Base-by-base conservation (phyloP, 2,888 invertebrate species). In the Craniophora ligustri region DNA sequence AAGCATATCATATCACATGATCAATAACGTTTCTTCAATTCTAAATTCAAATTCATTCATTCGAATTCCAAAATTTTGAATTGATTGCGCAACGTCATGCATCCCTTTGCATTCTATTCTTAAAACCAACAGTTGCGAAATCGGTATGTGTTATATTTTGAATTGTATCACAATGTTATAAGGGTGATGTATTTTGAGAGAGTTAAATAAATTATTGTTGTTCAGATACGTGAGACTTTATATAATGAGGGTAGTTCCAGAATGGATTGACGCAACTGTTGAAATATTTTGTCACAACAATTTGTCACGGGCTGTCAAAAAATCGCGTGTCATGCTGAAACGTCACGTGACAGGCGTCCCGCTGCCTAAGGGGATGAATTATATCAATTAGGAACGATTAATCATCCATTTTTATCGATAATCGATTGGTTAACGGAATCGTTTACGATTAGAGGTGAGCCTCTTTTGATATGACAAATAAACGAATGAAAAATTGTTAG, bases 271-370 rank as follows among this genome's bases (percentile, higher is more conserved):
- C 79, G 88, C 88, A 89, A 89, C 89, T 91, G 92, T 90, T 93
- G 92, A 92, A 93, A 93, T 93, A 92, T 93, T 92, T 92, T 92
- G 93, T 92, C 93, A 93, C 84, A 92, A 92, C 89, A 92, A 93
- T 93, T 93, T 89, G 93, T 93, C 91, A 92, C 76, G 88, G 84
- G 69, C 79, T 88, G 92, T 91, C 91, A 85, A 65, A 82, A 86
- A 88, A 72, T 81, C 75, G 87, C 89, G 70, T 79, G 88, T 92
- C 92, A 92, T 67, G 79, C 70, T 89, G 88, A 89, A 87, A 79
- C 68, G 72, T 70, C 68, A 62, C 61, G 67, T 72, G 76, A 73
- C 75, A 72, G 81, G 75, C 82, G 68, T 82, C 87, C 86, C 72
- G 86, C 82, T 83, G 84, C 84, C 78, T 77, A 76, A 70, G 72